Conservation (phyloP, 2,888 invertebrate species). For the Parapristionchus giblindavisi region DNA sequence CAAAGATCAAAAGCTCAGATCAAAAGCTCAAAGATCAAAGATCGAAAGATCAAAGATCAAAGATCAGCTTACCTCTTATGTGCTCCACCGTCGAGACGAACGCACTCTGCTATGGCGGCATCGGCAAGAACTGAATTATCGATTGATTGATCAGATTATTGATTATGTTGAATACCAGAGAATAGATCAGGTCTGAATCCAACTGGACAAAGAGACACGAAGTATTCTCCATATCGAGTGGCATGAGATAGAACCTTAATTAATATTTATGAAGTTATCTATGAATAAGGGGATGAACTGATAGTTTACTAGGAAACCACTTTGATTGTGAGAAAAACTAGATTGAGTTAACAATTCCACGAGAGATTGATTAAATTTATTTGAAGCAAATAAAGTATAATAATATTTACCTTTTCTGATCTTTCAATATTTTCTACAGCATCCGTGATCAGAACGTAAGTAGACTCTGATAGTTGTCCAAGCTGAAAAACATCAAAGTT, state of each 20-base stretch:
- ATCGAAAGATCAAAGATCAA: conserved; percentile 13
- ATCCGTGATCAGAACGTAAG: conserved; percentile 54
- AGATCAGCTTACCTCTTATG: conserved; percentile 51
- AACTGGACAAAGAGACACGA: conserved; percentile 59
- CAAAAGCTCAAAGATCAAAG: conserved; percentile 9
- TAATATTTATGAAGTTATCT: no score
- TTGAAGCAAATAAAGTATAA: no score
- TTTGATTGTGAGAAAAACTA: no score
- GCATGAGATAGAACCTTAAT: conserved; percentile 51
- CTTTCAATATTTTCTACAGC: conserved; percentile 63
- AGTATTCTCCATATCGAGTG: conserved; percentile 58
- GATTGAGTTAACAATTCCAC: no score
- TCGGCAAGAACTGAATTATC: conserved; percentile 55
- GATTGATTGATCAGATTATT: not conserved
- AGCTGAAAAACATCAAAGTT: not conserved
- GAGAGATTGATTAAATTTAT: no score
- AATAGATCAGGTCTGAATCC: conserved; percentile 69
- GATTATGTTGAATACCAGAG: no score
- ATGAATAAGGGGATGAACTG: no score
- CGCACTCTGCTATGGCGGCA: conserved; percentile 68
- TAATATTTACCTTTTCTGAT: conserved; percentile 55
- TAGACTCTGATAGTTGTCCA: conserved; percentile 17
- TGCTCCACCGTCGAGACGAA: conserved; percentile 63
- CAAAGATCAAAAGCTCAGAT: not conserved
- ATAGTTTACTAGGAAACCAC: no score